These are phyloP conservation scores for Hypotaenidia philippensis DNA, from an alignment of 2,797 vertebrate species.

Conservation along the genomic window DNA sequence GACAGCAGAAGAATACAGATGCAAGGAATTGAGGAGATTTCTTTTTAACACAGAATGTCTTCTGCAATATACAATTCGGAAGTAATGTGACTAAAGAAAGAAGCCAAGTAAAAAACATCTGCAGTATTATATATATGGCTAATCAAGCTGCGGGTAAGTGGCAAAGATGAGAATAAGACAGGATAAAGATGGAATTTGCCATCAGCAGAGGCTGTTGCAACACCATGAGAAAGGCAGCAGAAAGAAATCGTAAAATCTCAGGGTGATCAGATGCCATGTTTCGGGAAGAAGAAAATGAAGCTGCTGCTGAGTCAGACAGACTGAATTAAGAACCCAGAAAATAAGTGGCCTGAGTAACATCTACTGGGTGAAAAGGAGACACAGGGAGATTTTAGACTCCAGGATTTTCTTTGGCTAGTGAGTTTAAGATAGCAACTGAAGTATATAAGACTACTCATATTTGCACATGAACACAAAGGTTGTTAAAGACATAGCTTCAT, in stretches of 20 bases:
- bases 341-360: not conserved
- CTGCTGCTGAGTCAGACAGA: not conserved
- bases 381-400: not conserved
- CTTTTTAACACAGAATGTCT: not conserved
- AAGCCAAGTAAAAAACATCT: not conserved
- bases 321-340: not conserved
- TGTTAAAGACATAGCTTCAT: not conserved
- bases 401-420: rapidly evolving
- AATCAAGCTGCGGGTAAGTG: not conserved
- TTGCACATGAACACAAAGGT: not conserved
- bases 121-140: not conserved
- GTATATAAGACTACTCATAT: not conserved
- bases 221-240: not conserved
- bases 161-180: not conserved
- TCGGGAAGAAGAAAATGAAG: not conserved
- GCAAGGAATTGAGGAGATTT: not conserved
- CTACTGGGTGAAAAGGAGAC: not conserved
- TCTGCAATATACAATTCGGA: not conserved
- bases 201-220: not conserved
- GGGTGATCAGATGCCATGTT: not conserved
- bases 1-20: not conserved
- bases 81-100: not conserved
- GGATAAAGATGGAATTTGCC: not conserved
- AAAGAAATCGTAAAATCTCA: not conserved
- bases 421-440: not conserved